Conservation (phyloP, 2,113 vertebrate species). For the Hemicordylus capensis region DNA sequence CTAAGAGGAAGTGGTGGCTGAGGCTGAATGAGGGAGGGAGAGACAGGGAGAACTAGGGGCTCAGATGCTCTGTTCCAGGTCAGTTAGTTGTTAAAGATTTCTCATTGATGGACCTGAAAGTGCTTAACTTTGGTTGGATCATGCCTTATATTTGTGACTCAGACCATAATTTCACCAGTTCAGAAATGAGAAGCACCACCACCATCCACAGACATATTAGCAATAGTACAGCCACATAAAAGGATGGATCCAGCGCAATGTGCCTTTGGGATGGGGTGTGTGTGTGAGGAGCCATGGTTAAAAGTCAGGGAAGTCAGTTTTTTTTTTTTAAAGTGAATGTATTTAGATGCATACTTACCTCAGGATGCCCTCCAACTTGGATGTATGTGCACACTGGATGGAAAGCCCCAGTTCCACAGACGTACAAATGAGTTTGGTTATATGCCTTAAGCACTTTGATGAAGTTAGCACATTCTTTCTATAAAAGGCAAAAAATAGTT, state of each 20-base stretch:
- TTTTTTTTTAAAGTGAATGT: neutral
- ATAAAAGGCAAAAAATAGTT: conserved; percentile 63
- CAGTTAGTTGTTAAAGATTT: no score
- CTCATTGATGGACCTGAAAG: no score
- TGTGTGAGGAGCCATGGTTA: neutral
- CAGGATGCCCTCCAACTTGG: conserved; percentile 91
- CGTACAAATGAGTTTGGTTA: conserved; percentile 95
- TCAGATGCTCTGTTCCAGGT: no score
- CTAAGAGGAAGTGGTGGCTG: no score
- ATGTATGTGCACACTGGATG: conserved; percentile 95
- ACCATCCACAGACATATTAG: neutral
- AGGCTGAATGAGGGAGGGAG: no score
- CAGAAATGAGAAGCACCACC: neutral
- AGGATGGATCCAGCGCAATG: neutral
- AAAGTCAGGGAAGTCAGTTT: neutral
- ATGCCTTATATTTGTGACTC: neutral
- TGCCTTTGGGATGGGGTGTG: neutral
- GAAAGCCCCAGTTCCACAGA: conserved; percentile 96
- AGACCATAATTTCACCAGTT: neutral
- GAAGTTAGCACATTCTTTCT: conserved; percentile 98
- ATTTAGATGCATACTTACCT: conserved; percentile 81
- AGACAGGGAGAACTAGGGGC: no score
- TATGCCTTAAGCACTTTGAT: conserved; percentile 92
- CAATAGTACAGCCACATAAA: no score
- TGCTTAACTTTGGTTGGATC: neutral